These are phyloP conservation scores for Caenorhabditis japonica DNA, from an alignment of 2,888 invertebrate genomes.

Conservation along the genomic window DNA sequence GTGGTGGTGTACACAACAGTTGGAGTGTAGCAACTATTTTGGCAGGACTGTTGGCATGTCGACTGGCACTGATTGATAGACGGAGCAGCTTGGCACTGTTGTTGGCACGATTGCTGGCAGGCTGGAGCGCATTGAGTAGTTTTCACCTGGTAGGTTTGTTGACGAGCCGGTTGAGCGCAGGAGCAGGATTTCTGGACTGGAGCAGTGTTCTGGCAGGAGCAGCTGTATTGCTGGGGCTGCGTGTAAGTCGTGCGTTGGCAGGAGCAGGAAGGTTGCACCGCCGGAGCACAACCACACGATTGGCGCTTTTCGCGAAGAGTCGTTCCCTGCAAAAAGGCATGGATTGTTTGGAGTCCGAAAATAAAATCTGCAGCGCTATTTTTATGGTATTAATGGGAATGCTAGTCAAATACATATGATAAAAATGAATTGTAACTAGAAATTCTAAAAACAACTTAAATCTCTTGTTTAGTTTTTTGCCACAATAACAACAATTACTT, in stretches of 20 bases:
- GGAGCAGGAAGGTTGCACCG: constrained; percentile 39
- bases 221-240: constrained; percentile 43
- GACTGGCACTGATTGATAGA: constrained; percentile 51
- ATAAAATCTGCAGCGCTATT: too few species aligned
- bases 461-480: too few species aligned
- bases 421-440: too few species aligned
- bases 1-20: constrained; percentile 29
- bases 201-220: constrained; percentile 48
- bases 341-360: background rate
- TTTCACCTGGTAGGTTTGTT: constrained; percentile 49
- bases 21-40: constrained; percentile 33
- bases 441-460: too few species aligned
- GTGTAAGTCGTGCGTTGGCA: constrained; percentile 41
- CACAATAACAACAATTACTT: too few species aligned
- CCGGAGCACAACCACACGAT: constrained; percentile 44
- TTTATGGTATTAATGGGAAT: too few species aligned
- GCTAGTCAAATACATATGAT: too few species aligned
- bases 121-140: constrained; percentile 59
- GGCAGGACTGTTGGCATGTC: constrained; percentile 53
- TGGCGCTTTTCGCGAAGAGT: constrained; percentile 51
- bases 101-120: constrained; percentile 59
- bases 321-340: constrained; percentile 23
- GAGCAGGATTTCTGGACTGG: constrained; percentile 39
- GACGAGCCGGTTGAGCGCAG: constrained; percentile 33
- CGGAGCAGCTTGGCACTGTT: constrained; percentile 52